These are phyloP conservation scores for Electrona antarctica DNA, from an alignment of 2,113 vertebrate genomes.

Conservation along the genomic window DNA sequence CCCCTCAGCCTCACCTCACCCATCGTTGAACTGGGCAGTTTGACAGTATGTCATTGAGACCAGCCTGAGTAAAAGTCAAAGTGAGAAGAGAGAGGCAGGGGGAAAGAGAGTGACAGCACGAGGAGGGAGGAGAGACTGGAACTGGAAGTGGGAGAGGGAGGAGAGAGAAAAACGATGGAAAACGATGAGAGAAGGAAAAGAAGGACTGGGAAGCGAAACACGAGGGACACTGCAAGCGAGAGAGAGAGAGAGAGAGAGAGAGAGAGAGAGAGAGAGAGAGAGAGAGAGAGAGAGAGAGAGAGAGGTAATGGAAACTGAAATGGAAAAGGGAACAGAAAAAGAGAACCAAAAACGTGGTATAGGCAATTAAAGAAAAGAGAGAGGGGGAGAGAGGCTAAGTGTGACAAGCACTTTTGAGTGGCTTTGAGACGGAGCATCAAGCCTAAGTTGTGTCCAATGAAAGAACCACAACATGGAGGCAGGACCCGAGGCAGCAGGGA, in stretches of 20 bases:
- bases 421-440: constrained; percentile 26
- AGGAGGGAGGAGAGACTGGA: neutral
- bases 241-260: constrained; percentile 31
- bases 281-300: constrained; percentile 19
- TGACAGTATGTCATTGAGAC: constrained; percentile 60
- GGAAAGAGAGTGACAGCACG: constrained; percentile 29
- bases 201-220: no score
- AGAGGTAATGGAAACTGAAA: neutral
- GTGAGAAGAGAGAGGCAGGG: constrained; percentile 39
- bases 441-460: constrained; percentile 31
- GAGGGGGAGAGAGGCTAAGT: constrained; percentile 9
- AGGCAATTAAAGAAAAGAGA: neutral
- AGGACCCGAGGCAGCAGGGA: constrained; percentile 34
- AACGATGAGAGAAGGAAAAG: constrained; percentile 7
- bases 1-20: constrained; percentile 15
- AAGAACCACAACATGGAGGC: constrained; percentile 55
- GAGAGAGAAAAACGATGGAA: constrained; percentile 15
- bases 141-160: constrained; percentile 1
- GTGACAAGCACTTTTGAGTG: constrained; percentile 31
- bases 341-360: no score
- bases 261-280: constrained; percentile 24
- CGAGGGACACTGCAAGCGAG: constrained; percentile 45
- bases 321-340: no score
- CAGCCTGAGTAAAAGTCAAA: neutral
- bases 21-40: constrained; percentile 58